A percentile compares a stretch with the other conserved stretches of the same genome.
phyloP scores from a whole-genome alignment of 2,797 vertebrate genomes.

The Hydrophis major region DNA sequence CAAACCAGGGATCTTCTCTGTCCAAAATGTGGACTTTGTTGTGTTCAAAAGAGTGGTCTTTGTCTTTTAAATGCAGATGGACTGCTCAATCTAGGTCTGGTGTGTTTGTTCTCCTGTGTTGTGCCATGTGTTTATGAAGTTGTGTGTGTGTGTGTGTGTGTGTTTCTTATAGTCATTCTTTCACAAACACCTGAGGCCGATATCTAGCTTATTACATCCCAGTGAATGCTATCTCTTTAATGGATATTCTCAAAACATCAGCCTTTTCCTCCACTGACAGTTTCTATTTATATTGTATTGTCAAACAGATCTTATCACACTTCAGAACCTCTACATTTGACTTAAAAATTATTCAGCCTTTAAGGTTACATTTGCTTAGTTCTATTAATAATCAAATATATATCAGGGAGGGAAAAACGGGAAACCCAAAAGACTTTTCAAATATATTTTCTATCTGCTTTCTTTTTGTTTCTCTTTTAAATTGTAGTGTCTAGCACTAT shows the following conservation, averaged over 20 bases:
- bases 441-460: conserved; percentile 39
- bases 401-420: not conserved
- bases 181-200: not conserved
- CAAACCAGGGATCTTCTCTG: too few species aligned
- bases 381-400: conserved; percentile 16
- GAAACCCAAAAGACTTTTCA: not conserved
- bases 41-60: too few species aligned
- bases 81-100: too few species aligned
- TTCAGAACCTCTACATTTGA: not conserved
- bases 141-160: too few species aligned
- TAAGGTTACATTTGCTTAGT: conserved; percentile 54
- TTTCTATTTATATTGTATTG: not conserved
- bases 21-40: too few species aligned
- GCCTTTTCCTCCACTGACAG: not conserved
- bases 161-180: not conserved
- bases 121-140: too few species aligned
- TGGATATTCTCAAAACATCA: not conserved
- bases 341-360: conserved; percentile 46
- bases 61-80: too few species aligned
- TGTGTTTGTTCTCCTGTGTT: too few species aligned
- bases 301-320: not conserved
- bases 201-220: not conserved
- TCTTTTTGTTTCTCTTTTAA: conserved; percentile 31
- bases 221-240: not conserved
- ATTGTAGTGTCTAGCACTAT: conserved; percentile 18